phyloP scores from a whole-genome alignment of 2,888 invertebrate species.

The Lithophane leautieri region DNA sequence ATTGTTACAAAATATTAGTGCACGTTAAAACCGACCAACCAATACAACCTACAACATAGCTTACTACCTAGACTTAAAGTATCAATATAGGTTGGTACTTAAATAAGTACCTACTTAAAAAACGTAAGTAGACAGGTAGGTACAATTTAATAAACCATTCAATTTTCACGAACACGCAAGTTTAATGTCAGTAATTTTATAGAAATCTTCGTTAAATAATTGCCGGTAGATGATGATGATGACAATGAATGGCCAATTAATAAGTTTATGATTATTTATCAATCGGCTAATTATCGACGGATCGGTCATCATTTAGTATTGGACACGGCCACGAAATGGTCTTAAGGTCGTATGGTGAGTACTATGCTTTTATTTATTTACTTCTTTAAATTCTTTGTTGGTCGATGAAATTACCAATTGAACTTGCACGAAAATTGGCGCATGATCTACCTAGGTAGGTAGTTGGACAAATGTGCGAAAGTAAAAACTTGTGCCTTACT shows the following conservation, averaged over 20 bases:
- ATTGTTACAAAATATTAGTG: not conserved
- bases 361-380: not conserved
- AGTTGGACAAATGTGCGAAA: not conserved
- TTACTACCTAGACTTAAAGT: too few species aligned
- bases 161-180: slow-evolving; percentile 33
- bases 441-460: too few species aligned
- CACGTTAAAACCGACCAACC: too few species aligned
- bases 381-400: not conserved
- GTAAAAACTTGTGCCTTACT: not conserved
- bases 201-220: slow-evolving; percentile 50
- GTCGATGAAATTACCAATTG: too few species aligned
- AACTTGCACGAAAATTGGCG: not conserved
- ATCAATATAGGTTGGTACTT: too few species aligned
- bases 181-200: slow-evolving; percentile 44
- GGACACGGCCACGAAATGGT: slow-evolving; percentile 43
- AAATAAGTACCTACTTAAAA: not conserved
- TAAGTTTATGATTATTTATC: slow-evolving; percentile 35
- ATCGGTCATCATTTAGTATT: slow-evolving; percentile 38
- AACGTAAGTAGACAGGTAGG: not conserved
- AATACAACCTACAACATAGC: too few species aligned
- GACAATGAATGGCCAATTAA: slow-evolving; percentile 25
- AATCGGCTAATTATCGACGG: slow-evolving; percentile 12
- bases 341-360: slow-evolving; percentile 35
- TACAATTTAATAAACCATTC: slow-evolving; percentile 19
- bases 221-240: slow-evolving; percentile 15